Percentiles rank a stretch among this genome's conserved stretches.
These are phyloP conservation scores for Aurelia aurita complex sp. Pacific DNA, from an alignment of 30 jellyfish, hydroid and myxozoan genomes.

Conservation along the genomic window DNA sequence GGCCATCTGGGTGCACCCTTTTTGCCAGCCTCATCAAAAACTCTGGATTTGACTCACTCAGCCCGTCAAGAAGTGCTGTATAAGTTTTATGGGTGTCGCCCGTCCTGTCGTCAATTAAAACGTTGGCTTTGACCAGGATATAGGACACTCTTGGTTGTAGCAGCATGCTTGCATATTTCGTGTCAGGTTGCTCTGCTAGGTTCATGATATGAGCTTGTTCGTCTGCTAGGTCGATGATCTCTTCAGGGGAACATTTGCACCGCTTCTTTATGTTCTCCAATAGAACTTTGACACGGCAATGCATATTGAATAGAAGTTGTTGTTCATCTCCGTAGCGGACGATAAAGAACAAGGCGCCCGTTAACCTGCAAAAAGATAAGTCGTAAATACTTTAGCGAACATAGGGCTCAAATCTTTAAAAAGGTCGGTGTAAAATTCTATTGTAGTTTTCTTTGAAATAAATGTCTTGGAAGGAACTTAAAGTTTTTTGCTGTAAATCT, in stretches of 20 bases:
- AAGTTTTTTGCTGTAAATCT: no score
- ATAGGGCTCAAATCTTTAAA: no score
- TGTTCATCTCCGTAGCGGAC: conserved; percentile 60
- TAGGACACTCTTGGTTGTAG: conserved; percentile 71
- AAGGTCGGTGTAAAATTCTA: no score
- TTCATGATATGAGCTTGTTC: conserved; percentile 78
- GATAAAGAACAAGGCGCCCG: conserved; percentile 27
- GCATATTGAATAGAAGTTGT: conserved; percentile 64
- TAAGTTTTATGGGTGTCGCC: conserved; percentile 62
- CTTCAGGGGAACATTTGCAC: conserved; percentile 53
- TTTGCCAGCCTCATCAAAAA: conserved; percentile 62
- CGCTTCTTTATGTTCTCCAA: conserved; percentile 76
- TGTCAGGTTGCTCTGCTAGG: conserved; percentile 69
- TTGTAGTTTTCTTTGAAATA: no score
- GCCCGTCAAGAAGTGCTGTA: conserved; percentile 60
- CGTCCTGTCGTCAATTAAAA: conserved; percentile 43
- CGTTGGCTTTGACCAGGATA: conserved; percentile 64
- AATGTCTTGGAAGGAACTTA: no score
- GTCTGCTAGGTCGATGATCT: conserved; percentile 87
- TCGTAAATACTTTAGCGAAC: no score
- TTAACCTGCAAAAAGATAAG: no score
- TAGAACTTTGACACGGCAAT: conserved; percentile 71
- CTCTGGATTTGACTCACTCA: conserved; percentile 69
- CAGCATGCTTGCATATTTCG: conserved; percentile 63
- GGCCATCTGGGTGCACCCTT: conserved; percentile 41